Evolutionary conservation across 2,797 vertebrate genomes (phyloP).

Genomic region (Poeciliopsis gracilis): DNA sequence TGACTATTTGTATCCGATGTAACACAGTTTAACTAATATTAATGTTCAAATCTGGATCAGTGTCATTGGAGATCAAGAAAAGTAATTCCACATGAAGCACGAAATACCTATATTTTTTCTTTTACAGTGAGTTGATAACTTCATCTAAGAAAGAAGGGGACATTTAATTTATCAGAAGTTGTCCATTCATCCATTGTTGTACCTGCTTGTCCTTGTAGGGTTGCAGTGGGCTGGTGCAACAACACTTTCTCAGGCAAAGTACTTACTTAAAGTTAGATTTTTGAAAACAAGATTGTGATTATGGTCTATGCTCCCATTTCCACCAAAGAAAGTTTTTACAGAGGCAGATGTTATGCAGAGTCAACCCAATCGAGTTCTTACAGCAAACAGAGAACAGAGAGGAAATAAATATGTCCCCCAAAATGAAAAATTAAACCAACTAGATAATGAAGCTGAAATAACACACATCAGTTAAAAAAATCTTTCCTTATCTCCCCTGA

Average conservation of each 20-base stretch:
- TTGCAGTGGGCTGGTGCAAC: no score
- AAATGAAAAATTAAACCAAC: slow-evolving; percentile 33
- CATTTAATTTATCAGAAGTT: not conserved
- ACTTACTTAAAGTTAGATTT: not conserved
- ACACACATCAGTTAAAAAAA: slow-evolving; percentile 7
- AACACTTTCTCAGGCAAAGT: not conserved
- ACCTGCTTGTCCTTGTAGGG: no score
- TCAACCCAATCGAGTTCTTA: slow-evolving; percentile 16
- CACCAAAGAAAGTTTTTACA: not conserved
- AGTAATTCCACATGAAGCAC: not conserved
- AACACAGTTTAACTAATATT: not conserved
- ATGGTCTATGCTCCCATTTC: slow-evolving; percentile 6
- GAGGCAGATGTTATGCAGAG: slow-evolving; percentile 23
- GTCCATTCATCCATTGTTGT: no score
- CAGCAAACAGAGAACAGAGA: slow-evolving; percentile 33
- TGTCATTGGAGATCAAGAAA: not conserved
- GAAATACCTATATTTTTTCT: not conserved
- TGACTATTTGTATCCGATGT: not conserved
- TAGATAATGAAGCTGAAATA: not conserved
- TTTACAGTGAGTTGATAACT: not conserved
- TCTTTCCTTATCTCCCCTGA: not conserved
- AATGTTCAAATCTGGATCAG: not conserved
- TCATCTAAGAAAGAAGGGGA: not conserved
- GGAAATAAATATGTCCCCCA: slow-evolving; percentile 29
- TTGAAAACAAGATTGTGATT: not conserved